Evolutionary conservation across 2,797 vertebrate species (phyloP).

Genomic region (Hemibagrus guttatus): DNA sequence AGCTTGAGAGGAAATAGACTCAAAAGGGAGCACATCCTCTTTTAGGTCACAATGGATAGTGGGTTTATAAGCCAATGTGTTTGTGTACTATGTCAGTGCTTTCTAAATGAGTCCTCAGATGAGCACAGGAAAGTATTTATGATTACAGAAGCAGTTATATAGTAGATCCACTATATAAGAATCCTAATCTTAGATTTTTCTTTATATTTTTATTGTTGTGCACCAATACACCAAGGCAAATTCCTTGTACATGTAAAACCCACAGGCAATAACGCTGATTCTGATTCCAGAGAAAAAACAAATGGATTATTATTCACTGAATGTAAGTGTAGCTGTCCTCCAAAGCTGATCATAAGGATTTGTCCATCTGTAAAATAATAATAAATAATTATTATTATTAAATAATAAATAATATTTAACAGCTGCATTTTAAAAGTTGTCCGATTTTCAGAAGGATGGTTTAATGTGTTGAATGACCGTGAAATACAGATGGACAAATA

Average conservation of each 20-base stretch:
- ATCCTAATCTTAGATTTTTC: no score
- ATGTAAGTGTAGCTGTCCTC: no score
- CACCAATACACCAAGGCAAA: no score
- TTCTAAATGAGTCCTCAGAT: neutral
- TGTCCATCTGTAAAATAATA: no score
- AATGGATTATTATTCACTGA: neutral
- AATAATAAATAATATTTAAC: neutral
- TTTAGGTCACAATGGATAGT: neutral
- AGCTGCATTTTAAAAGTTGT: neutral
- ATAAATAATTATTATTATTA: no score
- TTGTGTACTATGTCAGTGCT: neutral
- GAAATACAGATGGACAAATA: neutral
- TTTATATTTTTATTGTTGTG: no score
- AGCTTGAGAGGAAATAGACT: neutral
- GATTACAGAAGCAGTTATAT: neutral
- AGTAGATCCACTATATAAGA: no score
- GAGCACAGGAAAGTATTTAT: neutral
- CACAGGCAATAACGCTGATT: no score
- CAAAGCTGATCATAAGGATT: neutral
- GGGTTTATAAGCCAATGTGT: neutral
- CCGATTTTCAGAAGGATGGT: neutral
- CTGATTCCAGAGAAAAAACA: neutral
- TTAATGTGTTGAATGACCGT: neutral
- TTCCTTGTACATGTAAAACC: no score
- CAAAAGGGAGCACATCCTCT: neutral